Conservation (phyloP, 2,888 invertebrate genomes). For the Dryococelus australis region DNA sequence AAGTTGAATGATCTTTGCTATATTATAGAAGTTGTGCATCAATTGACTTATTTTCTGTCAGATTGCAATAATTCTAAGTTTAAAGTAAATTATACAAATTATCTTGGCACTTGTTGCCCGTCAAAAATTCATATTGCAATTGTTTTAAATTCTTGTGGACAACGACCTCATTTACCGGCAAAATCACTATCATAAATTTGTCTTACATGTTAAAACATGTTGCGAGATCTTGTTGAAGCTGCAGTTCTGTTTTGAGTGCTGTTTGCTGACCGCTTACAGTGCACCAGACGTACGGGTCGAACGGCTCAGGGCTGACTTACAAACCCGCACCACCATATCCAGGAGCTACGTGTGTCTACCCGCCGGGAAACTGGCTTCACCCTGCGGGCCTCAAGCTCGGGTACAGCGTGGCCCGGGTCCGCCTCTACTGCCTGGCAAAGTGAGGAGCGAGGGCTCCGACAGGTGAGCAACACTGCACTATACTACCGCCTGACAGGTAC, state of each 20-base stretch:
- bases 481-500: background rate
- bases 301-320: slow-evolving; percentile 67
- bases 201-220: background rate
- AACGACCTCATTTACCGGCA: too few species aligned
- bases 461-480: slow-evolving; percentile 54
- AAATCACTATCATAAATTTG: too few species aligned
- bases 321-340: slow-evolving; percentile 58
- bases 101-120: too few species aligned
- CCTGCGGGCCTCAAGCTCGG: slow-evolving; percentile 85
- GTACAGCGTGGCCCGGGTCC: slow-evolving; percentile 75
- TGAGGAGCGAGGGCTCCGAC: slow-evolving; percentile 65
- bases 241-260: slow-evolving; percentile 47
- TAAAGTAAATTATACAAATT: too few species aligned
- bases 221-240: background rate
- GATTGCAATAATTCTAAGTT: too few species aligned
- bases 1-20: too few species aligned
- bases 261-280: slow-evolving; percentile 66
- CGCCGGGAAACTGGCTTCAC: slow-evolving; percentile 94
- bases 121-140: too few species aligned
- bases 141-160: too few species aligned
- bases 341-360: slow-evolving; percentile 57
- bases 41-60: too few species aligned
- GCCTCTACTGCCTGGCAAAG: slow-evolving; percentile 78
- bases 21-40: too few species aligned
- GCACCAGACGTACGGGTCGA: slow-evolving; percentile 78